Base-by-base conservation (phyloP, 2,888 invertebrate genomes). In the Agrochola lota region DNA sequence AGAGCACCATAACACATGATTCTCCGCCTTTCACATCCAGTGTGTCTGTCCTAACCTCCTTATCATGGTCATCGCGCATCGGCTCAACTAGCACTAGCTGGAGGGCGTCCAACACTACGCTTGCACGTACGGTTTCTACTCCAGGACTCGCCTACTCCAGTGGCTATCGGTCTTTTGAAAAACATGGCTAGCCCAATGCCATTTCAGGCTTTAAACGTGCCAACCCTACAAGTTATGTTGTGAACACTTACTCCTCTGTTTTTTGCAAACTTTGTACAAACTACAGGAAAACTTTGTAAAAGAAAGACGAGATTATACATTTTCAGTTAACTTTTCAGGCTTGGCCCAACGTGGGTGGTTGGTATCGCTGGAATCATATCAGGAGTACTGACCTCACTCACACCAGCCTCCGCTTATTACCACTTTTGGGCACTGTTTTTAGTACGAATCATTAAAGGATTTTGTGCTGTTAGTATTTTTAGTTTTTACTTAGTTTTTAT, bases 271-370 rank as follows among this genome's bases (percentile, higher is more conserved):
- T 57, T 52, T 52, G 20, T 52, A 52, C 7, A 52, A 20, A 52
- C 52, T 52, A 20, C 52, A 73, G 30, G 2, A 26, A 26, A 60
- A 40, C 2, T 46, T 17, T n/a, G 6, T 57, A 2, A 46, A 46
- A 35, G 2, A 57, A 35, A 49, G 20, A 60, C n/a, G 43, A 43
- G 7, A 30, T 17, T 11, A 26, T 49, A 6, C 0, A 40, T 26
- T 20, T 55, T n/a, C 15, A 57, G 35, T 55, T 35, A 15, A 46
- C 15, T 66, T 59, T 74, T 46, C 88, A 96, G 96, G 82, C 86
- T 95, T 71, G 96, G 96, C 15, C 96, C 96, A 0, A 96, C 94
- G 11, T 95, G 95, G 95, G 93, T 95, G 2, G 95, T 95, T 2
- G 95, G 94, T 9, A 93, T 94, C 35, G 89, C 95, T 40, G 96